Percentiles rank a stretch among this genome's conserved stretches.
phyloP scores from a whole-genome alignment of 2,888 invertebrate species.

The Arrhopalites spinosus region DNA sequence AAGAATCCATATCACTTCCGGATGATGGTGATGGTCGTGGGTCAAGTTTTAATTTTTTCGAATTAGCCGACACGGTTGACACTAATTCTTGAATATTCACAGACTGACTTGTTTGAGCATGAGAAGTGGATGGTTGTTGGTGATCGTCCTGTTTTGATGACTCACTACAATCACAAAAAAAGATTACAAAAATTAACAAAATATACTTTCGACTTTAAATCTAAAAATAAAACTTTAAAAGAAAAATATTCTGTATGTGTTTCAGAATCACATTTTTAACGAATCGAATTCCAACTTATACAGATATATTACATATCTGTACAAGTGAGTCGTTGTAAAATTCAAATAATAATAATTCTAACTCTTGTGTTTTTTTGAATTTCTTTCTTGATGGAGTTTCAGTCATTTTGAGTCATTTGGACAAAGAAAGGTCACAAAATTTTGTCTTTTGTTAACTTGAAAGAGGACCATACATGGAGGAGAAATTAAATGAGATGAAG shows the following conservation, averaged over 20 bases:
- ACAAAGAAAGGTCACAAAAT: too few species aligned
- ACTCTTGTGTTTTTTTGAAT: not conserved
- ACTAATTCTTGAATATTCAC: constrained; percentile 12
- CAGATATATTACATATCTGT: too few species aligned
- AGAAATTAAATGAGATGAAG: too few species aligned
- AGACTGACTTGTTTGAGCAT: not conserved
- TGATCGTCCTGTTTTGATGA: constrained; percentile 10
- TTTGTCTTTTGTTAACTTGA: too few species aligned
- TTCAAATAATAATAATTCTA: too few species aligned
- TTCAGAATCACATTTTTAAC: too few species aligned
- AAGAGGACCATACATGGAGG: too few species aligned
- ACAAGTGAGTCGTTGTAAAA: too few species aligned
- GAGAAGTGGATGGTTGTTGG: not conserved
- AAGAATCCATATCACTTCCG: constrained; percentile 77
- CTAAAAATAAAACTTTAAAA: too few species aligned
- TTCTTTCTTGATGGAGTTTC: constrained; percentile 2
- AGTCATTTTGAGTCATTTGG: not conserved
- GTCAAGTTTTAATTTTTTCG: constrained; percentile 31
- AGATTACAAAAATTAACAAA: not conserved
- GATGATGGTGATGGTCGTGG: constrained; percentile 28
- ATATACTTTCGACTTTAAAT: not conserved
- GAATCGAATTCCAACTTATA: too few species aligned
- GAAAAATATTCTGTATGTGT: too few species aligned
- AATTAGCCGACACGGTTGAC: constrained; percentile 20
- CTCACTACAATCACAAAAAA: not conserved